These are phyloP conservation scores for Microplitis deprimator DNA, from an alignment of 2,888 invertebrate genomes.

Conservation along the genomic window DNA sequence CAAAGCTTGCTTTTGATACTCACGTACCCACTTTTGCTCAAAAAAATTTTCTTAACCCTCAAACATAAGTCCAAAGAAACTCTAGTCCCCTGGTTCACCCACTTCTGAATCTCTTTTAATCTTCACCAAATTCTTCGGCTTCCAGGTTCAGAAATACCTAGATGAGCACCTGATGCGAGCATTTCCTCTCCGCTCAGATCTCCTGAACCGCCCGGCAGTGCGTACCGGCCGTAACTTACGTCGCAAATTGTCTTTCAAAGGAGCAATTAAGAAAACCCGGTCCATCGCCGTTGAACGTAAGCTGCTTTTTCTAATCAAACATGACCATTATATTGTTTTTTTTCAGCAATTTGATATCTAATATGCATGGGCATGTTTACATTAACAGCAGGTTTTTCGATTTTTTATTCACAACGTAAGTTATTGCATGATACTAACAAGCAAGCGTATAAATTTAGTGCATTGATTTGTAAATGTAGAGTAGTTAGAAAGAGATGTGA, in stretches of 20 bases:
- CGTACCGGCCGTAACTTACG: slow-evolving; percentile 73
- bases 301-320: slow-evolving; percentile 63
- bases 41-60: background rate
- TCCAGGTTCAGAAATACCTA: slow-evolving; percentile 86
- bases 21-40: too few relatives aligned
- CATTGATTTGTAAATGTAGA: slow-evolving; percentile 46
- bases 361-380: background rate
- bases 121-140: background rate
- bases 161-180: slow-evolving; percentile 89
- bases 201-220: slow-evolving; percentile 75
- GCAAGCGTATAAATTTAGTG: slow-evolving; percentile 27
- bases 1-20: too few relatives aligned
- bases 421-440: background rate
- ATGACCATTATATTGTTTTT: background rate
- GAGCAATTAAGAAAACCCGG: slow-evolving; percentile 93
- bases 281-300: slow-evolving; percentile 93
- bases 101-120: background rate
- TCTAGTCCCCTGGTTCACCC: background rate
- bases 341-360: background rate
- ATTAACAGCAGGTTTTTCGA: background rate
- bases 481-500: background rate
- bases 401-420: background rate
- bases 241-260: slow-evolving; percentile 89
- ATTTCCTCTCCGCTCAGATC: slow-evolving; percentile 80
- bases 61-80: too few relatives aligned